A percentile compares a stretch with the other conserved stretches of the same genome.
Conservation (phyloP, 2,113 vertebrate species). For the Phrynocephalus versicolor region DNA sequence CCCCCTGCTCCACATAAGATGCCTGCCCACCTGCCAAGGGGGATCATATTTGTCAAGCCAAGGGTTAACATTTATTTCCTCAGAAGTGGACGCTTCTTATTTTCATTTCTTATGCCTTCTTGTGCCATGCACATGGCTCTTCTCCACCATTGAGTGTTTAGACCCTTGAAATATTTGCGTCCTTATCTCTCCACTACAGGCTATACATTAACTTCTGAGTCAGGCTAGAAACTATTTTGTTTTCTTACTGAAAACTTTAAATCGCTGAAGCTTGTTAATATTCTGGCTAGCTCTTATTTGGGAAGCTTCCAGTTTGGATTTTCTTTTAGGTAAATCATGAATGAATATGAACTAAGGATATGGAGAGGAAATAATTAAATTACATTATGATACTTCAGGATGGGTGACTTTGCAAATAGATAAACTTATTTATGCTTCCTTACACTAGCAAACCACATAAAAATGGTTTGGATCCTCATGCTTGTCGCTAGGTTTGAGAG, state of each 20-base stretch:
- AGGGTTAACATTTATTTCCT: not conserved
- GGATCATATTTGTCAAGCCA: not conserved
- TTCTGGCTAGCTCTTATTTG: slow-evolving; percentile 1
- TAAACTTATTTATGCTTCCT: not conserved
- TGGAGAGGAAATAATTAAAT: slow-evolving; percentile 40
- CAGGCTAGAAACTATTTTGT: slow-evolving; percentile 2
- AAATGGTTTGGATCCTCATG: not conserved
- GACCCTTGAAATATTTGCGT: slow-evolving; percentile 21
- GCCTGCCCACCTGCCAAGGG: no score
- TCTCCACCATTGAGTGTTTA: not conserved
- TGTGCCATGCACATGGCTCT: not conserved
- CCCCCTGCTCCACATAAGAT: no score
- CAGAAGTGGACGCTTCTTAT: not conserved
- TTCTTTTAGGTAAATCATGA: not conserved
- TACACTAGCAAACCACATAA: not conserved
- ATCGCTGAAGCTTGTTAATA: not conserved
- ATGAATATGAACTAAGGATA: not conserved
- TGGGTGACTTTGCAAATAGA: not conserved
- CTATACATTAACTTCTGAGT: not conserved
- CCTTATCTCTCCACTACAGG: slow-evolving; percentile 15
- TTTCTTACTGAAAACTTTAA: slow-evolving; percentile 13
- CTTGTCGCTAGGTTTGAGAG: not conserved
- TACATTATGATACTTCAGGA: slow-evolving; percentile 1
- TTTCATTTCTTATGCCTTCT: slow-evolving; percentile 2
- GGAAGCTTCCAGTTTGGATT: slow-evolving; percentile 5